phyloP scores from a whole-genome alignment of 2,888 invertebrate genomes.

The Pandemis heparana region DNA sequence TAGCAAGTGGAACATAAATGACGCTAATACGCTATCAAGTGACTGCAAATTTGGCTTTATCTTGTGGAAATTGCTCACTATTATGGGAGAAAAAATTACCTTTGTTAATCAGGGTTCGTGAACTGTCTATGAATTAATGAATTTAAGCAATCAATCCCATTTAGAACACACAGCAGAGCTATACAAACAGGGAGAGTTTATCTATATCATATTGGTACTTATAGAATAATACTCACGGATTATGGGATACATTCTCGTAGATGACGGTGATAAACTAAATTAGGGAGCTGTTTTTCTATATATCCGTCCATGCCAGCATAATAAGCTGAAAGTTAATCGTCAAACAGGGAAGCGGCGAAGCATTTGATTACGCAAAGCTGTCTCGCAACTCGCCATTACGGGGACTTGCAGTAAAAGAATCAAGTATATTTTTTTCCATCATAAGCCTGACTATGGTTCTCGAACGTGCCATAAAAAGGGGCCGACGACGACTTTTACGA shows the following conservation, averaged over 20 bases:
- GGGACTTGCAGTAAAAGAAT: conserved; percentile 26
- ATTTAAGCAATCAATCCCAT: no score
- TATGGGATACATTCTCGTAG: not conserved
- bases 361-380: conserved; percentile 23
- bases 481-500: conserved; percentile 41
- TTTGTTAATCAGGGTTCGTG: no score
- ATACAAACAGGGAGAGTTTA: no score
- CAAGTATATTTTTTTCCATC: conserved; percentile 31
- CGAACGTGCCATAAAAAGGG: conserved; percentile 32
- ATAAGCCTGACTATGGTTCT: conserved; percentile 29
- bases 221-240: no score
- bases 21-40: no score
- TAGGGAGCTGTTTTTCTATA: not conserved
- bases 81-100: no score
- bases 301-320: not conserved
- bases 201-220: no score
- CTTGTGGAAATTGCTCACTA: no score
- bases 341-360: conserved; percentile 9
- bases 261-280: not conserved
- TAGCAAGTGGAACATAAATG: no score
- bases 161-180: no score
- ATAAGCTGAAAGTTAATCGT: not conserved
- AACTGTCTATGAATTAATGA: no score
- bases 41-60: no score
- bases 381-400: conserved; percentile 18